Evolutionary conservation across 1,140 invertebrate genomes (phyloP).

Genomic region (Nilaparvata lugens): DNA sequence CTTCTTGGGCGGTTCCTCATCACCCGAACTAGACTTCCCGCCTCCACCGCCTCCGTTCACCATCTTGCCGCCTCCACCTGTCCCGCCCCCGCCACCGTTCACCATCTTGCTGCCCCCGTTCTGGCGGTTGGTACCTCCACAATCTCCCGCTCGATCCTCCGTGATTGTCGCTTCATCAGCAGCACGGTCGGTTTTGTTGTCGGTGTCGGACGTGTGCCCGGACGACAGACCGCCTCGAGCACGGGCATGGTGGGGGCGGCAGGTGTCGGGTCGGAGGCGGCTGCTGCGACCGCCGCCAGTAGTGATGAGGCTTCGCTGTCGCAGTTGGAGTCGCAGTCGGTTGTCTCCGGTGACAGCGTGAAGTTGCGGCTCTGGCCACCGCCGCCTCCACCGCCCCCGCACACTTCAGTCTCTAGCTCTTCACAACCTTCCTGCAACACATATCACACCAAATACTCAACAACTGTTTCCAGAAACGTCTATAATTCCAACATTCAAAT

Average conservation of each 20-base stretch:
- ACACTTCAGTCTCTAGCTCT: constrained; percentile 25
- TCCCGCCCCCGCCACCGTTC: too few relatives aligned
- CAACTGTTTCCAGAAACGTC: too few relatives aligned
- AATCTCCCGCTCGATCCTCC: constrained; percentile 62
- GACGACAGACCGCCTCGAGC: constrained; percentile 85
- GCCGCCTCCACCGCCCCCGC: constrained; percentile 13
- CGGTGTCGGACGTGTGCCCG: constrained; percentile 84
- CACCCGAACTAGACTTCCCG: constrained; percentile 4
- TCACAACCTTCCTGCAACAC: constrained; percentile 18
- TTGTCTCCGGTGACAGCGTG: constrained; percentile 86
- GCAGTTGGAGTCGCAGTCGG: constrained; percentile 85
- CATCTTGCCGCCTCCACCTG: neutral
- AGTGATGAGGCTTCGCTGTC: constrained; percentile 33
- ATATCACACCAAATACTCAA: too few relatives aligned
- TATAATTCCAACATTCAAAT: too few relatives aligned
- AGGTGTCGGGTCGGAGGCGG: constrained; percentile 28
- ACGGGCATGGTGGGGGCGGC: constrained; percentile 72
- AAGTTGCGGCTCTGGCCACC: constrained; percentile 50
- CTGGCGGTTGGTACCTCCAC: constrained; percentile 39
- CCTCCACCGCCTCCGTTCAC: constrained; percentile 16
- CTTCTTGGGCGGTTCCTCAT: constrained; percentile 17
- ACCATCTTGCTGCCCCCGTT: neutral
- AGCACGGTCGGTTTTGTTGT: constrained; percentile 64
- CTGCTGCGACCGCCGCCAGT: too few relatives aligned
- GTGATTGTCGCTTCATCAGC: constrained; percentile 64